Conservation (phyloP, 2,113 vertebrate species). For the Sylvicapra grimmia region DNA sequence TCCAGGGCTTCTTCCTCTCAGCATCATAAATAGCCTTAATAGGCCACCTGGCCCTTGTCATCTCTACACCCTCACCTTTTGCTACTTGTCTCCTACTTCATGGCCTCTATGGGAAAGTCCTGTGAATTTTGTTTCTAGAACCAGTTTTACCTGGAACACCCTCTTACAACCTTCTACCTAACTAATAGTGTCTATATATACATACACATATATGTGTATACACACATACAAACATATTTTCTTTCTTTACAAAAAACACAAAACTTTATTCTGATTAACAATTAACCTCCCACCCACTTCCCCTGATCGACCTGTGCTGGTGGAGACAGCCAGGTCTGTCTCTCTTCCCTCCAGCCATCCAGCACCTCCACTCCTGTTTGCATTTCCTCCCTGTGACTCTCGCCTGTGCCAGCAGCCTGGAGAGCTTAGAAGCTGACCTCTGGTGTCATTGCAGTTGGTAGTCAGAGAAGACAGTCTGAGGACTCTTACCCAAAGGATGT, state of each 20-base stretch:
- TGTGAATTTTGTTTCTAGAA: neutral
- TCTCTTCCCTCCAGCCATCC: neutral
- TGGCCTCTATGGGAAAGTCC: neutral
- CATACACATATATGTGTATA: neutral
- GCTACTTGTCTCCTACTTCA: neutral
- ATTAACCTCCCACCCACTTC: neutral
- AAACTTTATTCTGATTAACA: neutral
- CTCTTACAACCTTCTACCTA: neutral
- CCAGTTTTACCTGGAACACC: neutral
- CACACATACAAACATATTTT: neutral
- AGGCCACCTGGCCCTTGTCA: too few species aligned
- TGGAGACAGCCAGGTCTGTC: neutral
- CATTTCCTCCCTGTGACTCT: neutral
- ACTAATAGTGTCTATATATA: neutral
- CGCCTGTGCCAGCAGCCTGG: neutral
- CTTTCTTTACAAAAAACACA: neutral
- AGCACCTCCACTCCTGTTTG: accelerated
- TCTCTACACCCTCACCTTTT: neutral
- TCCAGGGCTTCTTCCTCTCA: neutral
- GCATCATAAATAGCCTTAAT: neutral
- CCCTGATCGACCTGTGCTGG: neutral
- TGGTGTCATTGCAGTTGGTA: neutral
- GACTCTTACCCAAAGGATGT: neutral
- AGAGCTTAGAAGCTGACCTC: neutral
- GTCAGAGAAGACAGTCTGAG: neutral